Evolutionary conservation across 2,113 vertebrate genomes (phyloP), one percentile per base, ranked within the genome.

Genomic region (Emydura subglobosa): DNA sequence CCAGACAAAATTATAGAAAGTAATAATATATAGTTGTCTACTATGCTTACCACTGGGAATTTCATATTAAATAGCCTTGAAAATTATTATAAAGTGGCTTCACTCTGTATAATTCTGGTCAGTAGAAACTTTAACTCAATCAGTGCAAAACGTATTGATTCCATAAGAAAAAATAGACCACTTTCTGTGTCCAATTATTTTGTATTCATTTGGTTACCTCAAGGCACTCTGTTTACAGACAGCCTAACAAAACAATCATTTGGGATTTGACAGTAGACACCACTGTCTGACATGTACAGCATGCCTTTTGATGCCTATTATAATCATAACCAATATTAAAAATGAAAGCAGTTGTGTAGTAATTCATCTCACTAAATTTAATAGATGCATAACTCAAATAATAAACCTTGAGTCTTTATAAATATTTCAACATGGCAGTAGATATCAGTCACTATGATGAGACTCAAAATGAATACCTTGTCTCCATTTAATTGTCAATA

Each of bases 171-270:
- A 80, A 59, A 25, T 79, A 84, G 91, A 1, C 17, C 79, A 5
- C 12, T 22, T 9, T 93, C 90, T 86, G 5, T 27, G 25, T 92
- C 94, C 68, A 90, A 10, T 54, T 90, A 80, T 10, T 65, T 34
- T 65, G 19, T 11, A 57, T 95, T 53, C 25, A 47, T 91, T 86
- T 89, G 90, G 88, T 86, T 91, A 81, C 44, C 53, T 86, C 19
- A 4, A 93, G 53, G 39, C 34, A 96, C 76, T 47, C 50, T 84
- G 6, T 65, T 86, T 93, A 47, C 27, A 96, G 78, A 31, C 47
- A 92, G 72, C 13, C 21, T 93, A 91, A 92, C 83, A 80, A 92
- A 91, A 79, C 16, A 85, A 57, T 65, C 49, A 89, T 95, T 86
- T 86, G 74, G 91, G 57, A 65, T 84, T 93, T 82, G 51, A 47